phyloP scores from a whole-genome alignment of 1,140 invertebrate species.

The Drosophila orosa region DNA sequence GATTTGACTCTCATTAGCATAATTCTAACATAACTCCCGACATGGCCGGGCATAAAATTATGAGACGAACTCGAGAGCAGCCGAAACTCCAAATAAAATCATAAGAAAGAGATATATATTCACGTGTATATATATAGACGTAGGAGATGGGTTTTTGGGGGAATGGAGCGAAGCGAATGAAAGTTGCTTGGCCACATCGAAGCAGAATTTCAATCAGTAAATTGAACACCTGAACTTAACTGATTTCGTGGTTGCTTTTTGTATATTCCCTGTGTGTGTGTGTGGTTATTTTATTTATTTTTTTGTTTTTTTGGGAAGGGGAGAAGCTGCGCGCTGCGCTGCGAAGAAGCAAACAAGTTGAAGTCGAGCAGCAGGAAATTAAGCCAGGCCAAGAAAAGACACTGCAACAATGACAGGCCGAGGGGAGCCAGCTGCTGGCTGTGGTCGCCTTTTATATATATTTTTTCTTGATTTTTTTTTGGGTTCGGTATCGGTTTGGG shows the following conservation, averaged over 20 bases:
- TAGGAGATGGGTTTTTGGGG: slow-evolving; percentile 25
- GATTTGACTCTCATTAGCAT: slow-evolving; percentile 70
- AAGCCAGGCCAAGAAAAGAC: slow-evolving; percentile 56
- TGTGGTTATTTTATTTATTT: slow-evolving; percentile 36
- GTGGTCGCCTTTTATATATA: slow-evolving; percentile 18
- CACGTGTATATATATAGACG: neutral
- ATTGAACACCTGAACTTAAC: slow-evolving; percentile 82
- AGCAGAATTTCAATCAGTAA: slow-evolving; percentile 80
- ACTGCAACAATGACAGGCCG: slow-evolving; percentile 54
- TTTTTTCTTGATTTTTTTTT: slow-evolving; percentile 3
- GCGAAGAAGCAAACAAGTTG: slow-evolving; percentile 37
- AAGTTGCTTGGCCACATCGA: slow-evolving; percentile 75
- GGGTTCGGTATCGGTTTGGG: slow-evolving; percentile 6
- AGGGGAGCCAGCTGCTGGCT: slow-evolving; percentile 37
- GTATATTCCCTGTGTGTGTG: slow-evolving; percentile 26
- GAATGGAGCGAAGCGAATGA: slow-evolving; percentile 47
- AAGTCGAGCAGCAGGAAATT: slow-evolving; percentile 73
- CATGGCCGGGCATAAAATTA: slow-evolving; percentile 73
- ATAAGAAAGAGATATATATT: slow-evolving; percentile 30
- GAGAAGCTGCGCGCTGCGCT: slow-evolving; percentile 37
- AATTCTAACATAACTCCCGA: slow-evolving; percentile 78
- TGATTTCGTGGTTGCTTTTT: slow-evolving; percentile 72
- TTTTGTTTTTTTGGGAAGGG: slow-evolving; percentile 47
- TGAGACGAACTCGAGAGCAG: slow-evolving; percentile 66
- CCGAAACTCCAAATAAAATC: slow-evolving; percentile 47